phyloP scores from a whole-genome alignment of 2,888 invertebrate genomes.

The Electrophaes corylata region DNA sequence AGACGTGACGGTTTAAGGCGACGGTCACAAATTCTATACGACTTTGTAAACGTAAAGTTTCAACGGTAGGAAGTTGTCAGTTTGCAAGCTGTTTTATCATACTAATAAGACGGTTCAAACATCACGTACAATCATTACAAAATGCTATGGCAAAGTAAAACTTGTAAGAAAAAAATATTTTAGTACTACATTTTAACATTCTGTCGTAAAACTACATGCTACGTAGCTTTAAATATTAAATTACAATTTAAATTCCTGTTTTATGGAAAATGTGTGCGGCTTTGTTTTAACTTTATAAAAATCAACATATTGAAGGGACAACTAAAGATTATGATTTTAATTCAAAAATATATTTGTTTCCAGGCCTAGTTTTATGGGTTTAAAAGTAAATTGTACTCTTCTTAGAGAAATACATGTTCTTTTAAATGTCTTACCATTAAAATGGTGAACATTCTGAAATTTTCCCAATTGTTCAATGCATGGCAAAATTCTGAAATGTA shows the following conservation, averaged over 20 bases:
- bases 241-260: too few species aligned
- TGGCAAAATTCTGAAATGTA: not conserved
- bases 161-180: not conserved
- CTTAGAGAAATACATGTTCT: too few species aligned
- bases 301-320: too few species aligned
- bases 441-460: not conserved
- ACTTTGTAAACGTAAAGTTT: constrained; percentile 21
- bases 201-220: too few species aligned
- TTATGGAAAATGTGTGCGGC: not conserved
- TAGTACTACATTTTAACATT: not conserved
- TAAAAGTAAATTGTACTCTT: too few species aligned
- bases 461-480: not conserved
- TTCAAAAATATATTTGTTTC: too few species aligned
- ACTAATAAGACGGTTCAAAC: constrained; percentile 4
- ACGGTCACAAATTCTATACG: constrained; percentile 14
- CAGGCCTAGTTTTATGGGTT: too few species aligned
- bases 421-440: too few species aligned
- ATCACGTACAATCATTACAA: not conserved
- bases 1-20: constrained; percentile 27
- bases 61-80: not conserved
- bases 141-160: not conserved
- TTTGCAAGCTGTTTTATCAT: constrained; percentile 17
- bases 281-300: not conserved
- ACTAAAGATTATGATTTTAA: too few species aligned
- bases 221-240: too few species aligned